A percentile compares a stretch with the other conserved stretches of the same genome.
Evolutionary conservation across 2,113 vertebrate species (phyloP).

Genomic region (Aptenodytes forsteri): DNA sequence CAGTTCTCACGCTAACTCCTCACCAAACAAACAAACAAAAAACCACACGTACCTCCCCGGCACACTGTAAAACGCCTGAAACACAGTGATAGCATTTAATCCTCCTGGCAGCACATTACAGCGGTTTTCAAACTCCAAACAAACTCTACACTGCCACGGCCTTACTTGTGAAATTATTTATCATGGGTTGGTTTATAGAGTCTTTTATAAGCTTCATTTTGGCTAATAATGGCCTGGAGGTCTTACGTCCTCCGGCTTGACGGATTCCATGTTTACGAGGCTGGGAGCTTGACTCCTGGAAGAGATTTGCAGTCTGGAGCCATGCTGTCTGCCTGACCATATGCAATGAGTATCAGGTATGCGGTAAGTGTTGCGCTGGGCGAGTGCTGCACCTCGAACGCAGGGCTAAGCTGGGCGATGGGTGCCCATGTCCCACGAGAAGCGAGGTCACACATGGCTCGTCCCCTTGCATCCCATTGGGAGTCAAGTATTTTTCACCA

Average conservation of each 20-base stretch:
- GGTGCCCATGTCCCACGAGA: accelerated
- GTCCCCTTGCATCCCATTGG: accelerated
- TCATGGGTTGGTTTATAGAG: slow-evolving; percentile 60
- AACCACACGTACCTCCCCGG: not conserved
- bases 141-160: not conserved
- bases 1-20: not conserved
- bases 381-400: not conserved
- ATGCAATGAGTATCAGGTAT: not conserved
- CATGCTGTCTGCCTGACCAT: slow-evolving; percentile 14
- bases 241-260: slow-evolving; percentile 57
- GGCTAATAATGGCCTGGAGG: slow-evolving; percentile 63
- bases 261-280: slow-evolving; percentile 51
- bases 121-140: slow-evolving; percentile 48
- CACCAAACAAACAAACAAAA: not conserved
- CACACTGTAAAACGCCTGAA: slow-evolving; percentile 59
- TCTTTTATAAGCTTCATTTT: slow-evolving; percentile 66
- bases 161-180: slow-evolving; percentile 70
- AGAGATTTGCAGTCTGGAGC: slow-evolving; percentile 58
- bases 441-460: not conserved
- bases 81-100: slow-evolving; percentile 68
- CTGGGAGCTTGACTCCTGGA: slow-evolving; percentile 49
- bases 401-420: not conserved
- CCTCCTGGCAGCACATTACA: slow-evolving; percentile 60
- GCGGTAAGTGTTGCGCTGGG: not conserved
- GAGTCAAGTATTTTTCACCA: not conserved